Evolutionary conservation across 2,888 invertebrate species (phyloP).

Genomic region (Thera obeliscata): DNA sequence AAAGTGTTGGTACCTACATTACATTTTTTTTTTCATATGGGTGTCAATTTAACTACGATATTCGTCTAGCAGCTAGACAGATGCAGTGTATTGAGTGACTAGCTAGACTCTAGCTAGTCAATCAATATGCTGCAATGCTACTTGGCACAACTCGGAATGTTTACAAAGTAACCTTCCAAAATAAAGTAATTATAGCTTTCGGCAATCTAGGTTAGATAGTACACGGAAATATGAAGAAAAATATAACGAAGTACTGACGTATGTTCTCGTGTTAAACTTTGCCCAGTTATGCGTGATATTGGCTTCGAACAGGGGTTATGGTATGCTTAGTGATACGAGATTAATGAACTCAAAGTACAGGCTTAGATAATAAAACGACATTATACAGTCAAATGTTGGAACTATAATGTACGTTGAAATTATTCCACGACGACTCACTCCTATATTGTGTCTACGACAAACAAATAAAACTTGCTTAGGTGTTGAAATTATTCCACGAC

Average conservation of each 20-base stretch:
- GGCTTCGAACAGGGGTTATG: too few species aligned
- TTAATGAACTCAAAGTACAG: conserved; percentile 4
- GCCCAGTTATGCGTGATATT: too few species aligned
- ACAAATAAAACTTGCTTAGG: too few species aligned
- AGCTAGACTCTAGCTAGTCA: too few species aligned
- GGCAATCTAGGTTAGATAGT: background rate
- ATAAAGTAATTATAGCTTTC: background rate
- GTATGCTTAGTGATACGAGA: background rate
- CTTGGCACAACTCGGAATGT: background rate
- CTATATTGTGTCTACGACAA: background rate
- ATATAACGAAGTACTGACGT: too few species aligned
- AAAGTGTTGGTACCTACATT: too few species aligned
- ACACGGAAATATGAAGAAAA: background rate
- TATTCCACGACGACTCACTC: background rate
- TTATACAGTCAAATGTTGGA: background rate
- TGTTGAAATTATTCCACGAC: too few species aligned
- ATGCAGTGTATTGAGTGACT: too few species aligned
- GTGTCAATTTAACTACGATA: too few species aligned
- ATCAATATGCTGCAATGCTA: background rate
- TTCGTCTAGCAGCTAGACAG: too few species aligned
- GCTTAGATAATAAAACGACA: conserved; percentile 1
- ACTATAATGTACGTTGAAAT: background rate
- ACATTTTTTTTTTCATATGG: too few species aligned
- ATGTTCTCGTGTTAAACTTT: too few species aligned
- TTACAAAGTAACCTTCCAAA: background rate